Base-by-base conservation (phyloP, 2,113 vertebrate genomes). In the Formicarius rufipectus region DNA sequence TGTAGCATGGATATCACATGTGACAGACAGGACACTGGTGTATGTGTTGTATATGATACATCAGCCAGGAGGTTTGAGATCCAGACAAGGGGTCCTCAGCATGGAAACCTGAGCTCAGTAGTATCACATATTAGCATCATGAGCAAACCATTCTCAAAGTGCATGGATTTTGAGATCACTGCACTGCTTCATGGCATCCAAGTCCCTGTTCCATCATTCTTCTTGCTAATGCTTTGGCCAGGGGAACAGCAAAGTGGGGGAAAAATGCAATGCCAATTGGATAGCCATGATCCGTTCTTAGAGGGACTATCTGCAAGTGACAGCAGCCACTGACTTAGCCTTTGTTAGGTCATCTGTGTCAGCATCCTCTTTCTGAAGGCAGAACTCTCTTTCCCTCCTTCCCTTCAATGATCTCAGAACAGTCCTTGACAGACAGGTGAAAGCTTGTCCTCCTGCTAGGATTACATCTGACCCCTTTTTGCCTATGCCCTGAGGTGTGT, bases 81-180 rank as follows among this genome's bases (percentile, higher is more conserved):
- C 8, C 84, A 74, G n/a, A 10, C 3, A n/a, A 59, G 55, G 14
- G 12, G 3, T 15, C 22, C 44, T 25, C 42, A 58, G 71, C 15
- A 18, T 0, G 23, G 40, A 25, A 44, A 33, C 19, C 35, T 40
- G 39, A 77, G 44, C 10, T 4, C 59, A 22, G 33, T 2, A 14
- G 14, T 68, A 33, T 59, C 1, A 0, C 28, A 42, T 1, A 0
- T 10, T 11, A n/a, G 27, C 7, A 5, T 7, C 67, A 25, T 1
- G 10, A 63, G 60, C 49, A 89, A 73, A 22, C 30, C 25, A 69
- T 28, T 28, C 24, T 8, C 3, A 0, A 58, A 44, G 6, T 4
- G 2, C 1, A 0, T 3, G 64, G 35, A 31, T 6, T 2, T 15
- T 49, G 37, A 62, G 42, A 37, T 37, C 21, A 10, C 58, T 20